Conservation (phyloP, 1,140 invertebrate genomes). For the Vollenhovia emeryi region DNA sequence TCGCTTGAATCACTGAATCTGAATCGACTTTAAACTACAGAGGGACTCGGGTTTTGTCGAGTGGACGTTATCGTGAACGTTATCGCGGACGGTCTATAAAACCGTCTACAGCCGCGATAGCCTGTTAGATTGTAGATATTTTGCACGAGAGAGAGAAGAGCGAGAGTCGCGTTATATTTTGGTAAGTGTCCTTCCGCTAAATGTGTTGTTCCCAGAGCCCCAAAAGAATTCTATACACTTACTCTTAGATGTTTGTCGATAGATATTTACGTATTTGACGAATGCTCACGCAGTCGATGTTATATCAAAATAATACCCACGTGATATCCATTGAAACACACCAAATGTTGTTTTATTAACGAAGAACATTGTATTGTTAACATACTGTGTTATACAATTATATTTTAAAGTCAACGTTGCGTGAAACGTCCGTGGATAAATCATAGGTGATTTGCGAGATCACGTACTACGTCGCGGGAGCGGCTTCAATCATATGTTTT, state of each 20-base stretch:
- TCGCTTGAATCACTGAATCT: not conserved
- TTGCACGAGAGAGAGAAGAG: not conserved
- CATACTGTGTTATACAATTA: not conserved
- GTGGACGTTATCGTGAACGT: not conserved
- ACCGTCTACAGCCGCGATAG: not conserved
- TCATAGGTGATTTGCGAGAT: not conserved
- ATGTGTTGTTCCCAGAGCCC: not conserved
- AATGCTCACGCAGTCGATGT: not conserved
- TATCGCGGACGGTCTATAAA: not conserved
- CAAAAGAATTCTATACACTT: not conserved
- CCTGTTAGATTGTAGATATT: not conserved
- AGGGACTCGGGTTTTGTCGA: not conserved
- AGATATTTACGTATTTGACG: not conserved
- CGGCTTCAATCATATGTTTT: not conserved
- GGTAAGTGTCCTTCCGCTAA: slow-evolving; percentile 1
- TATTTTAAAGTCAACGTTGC: not conserved
- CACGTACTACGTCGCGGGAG: too few species aligned
- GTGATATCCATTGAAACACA: not conserved
- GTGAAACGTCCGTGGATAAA: not conserved
- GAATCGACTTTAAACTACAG: not conserved
- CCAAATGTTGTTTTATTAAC: not conserved
- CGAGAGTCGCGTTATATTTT: not conserved
- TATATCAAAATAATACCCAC: not conserved
- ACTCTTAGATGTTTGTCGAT: not conserved
- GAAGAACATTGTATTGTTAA: not conserved